phyloP scores from a whole-genome alignment of 2,797 vertebrate genomes.

The Dipus sagitta region DNA sequence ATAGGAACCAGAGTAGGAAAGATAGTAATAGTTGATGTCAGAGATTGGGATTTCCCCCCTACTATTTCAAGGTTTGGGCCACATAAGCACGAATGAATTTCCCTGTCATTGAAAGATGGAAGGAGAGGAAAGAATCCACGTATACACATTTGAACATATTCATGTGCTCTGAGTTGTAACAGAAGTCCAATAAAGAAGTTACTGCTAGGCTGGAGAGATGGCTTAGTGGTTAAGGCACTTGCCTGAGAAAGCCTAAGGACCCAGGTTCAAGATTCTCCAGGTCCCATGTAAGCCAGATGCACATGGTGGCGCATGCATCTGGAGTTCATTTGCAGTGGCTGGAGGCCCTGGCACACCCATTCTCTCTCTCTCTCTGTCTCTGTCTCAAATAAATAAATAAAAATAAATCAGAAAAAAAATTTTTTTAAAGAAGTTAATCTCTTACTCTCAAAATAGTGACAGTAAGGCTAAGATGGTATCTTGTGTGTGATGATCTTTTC shows the following conservation, averaged over 20 bases:
- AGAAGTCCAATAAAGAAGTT: neutral
- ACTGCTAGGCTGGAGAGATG: too few relatives aligned
- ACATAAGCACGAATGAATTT: conserved; percentile 16
- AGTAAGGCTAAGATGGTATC: neutral
- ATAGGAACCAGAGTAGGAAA: neutral
- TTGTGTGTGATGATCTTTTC: neutral
- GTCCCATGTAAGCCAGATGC: too few relatives aligned
- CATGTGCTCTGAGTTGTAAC: neutral
- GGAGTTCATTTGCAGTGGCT: too few relatives aligned
- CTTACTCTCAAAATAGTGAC: neutral
- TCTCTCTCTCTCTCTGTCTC: too few relatives aligned
- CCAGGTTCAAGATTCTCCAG: too few relatives aligned
- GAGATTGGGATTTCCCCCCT: neutral
- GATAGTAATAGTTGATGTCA: neutral
- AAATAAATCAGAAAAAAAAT: too few relatives aligned
- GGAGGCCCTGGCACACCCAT: too few relatives aligned
- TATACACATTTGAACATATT: neutral
- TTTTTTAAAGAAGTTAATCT: too few relatives aligned
- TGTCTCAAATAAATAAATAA: too few relatives aligned
- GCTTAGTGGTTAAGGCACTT: too few relatives aligned
- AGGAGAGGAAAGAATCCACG: neutral
- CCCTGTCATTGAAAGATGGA: neutral
- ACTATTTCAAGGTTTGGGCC: neutral
- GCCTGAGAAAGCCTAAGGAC: too few relatives aligned
- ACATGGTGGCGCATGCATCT: too few relatives aligned